Evolutionary conservation across 1,140 invertebrate genomes (phyloP).

Genomic region (Drosophila gunungcola): DNA sequence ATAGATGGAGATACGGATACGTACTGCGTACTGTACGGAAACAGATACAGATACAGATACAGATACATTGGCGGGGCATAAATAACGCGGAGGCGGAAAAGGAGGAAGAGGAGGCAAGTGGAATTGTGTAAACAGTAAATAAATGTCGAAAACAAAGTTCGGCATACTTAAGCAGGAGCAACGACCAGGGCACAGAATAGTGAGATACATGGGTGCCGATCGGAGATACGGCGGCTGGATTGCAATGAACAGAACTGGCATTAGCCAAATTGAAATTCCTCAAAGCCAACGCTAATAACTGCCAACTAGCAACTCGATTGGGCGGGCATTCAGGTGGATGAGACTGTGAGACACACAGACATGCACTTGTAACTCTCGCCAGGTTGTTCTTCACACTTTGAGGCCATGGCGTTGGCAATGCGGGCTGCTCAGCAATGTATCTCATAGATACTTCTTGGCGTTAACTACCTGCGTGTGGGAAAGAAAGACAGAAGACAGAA

Average conservation of each 20-base stretch:
- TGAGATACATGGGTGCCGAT: constrained; percentile 36
- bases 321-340: constrained; percentile 70
- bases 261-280: constrained; percentile 73
- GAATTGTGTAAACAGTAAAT: constrained; percentile 74
- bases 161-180: constrained; percentile 66
- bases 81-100: constrained; percentile 34
- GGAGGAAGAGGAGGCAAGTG: constrained; percentile 31
- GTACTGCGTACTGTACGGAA: constrained; percentile 7
- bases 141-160: constrained; percentile 64
- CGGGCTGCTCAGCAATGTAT: constrained; percentile 53
- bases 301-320: constrained; percentile 67
- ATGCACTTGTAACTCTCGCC: constrained; percentile 50
- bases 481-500: constrained; percentile 4
- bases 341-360: constrained; percentile 51
- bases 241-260: background rate
- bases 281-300: constrained; percentile 67
- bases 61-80: constrained; percentile 40
- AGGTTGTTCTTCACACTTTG: constrained; percentile 38
- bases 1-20: constrained; percentile 36
- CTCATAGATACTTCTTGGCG: constrained; percentile 63
- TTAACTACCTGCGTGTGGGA: constrained; percentile 76
- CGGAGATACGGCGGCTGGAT: constrained; percentile 22
- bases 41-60: constrained; percentile 24
- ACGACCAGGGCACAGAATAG: constrained; percentile 49
- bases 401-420: constrained; percentile 18